Conservation (phyloP, 2,797 vertebrate species). For the Morus bassanus region DNA sequence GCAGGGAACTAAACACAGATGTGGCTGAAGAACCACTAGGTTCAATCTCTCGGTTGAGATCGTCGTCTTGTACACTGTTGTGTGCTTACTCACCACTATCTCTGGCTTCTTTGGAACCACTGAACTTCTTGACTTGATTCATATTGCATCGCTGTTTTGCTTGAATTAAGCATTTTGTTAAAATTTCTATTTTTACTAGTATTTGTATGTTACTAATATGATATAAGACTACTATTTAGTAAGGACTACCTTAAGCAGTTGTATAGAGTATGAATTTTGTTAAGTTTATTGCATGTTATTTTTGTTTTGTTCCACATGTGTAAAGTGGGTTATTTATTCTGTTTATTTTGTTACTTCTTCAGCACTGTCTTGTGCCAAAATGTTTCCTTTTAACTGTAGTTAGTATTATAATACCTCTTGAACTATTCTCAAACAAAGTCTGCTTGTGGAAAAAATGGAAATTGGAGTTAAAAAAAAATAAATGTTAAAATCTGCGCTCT, state of each 20-base stretch:
- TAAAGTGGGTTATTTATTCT: conserved; percentile 41
- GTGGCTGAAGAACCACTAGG: background rate
- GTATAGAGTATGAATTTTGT: background rate
- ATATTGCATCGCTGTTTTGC: conserved; percentile 70
- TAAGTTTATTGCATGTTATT: background rate
- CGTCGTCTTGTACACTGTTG: background rate
- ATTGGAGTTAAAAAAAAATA: background rate
- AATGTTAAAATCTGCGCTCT: background rate
- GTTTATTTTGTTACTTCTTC: conserved; percentile 8
- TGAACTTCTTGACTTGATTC: conserved; percentile 60
- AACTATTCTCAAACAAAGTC: background rate
- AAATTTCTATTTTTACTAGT: conserved; percentile 23
- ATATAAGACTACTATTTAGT: background rate
- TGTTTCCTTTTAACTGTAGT: background rate
- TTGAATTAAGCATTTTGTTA: conserved; percentile 65
- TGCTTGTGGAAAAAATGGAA: background rate
- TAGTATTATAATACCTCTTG: background rate
- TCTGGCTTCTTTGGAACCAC: conserved; percentile 7
- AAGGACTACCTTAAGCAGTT: background rate
- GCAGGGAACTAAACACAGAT: background rate
- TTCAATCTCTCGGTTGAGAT: background rate
- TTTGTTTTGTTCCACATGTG: background rate
- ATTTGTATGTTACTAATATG: background rate
- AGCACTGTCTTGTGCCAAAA: background rate
- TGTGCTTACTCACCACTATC: background rate